Evolutionary conservation across 2,113 vertebrate species (phyloP).

Genomic region (Corythornis cristatus): DNA sequence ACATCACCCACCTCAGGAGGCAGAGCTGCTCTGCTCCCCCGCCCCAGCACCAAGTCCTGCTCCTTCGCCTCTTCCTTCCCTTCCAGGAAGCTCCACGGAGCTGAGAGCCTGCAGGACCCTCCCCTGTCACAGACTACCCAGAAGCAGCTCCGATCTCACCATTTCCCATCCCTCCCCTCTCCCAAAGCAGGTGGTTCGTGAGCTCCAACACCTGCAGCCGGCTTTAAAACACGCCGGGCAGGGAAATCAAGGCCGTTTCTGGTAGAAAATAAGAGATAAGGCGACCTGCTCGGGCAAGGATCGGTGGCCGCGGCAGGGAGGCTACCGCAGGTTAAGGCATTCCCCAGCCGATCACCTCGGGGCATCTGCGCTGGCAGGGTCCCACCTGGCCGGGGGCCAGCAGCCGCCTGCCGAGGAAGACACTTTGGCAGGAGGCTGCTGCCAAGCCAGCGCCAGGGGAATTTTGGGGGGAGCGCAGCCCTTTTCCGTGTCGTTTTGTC

Average conservation of each 20-base stretch:
- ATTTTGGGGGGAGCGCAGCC: not conserved
- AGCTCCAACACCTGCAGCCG: not conserved
- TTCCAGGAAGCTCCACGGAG: accelerated
- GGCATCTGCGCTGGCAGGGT: constrained; percentile 19
- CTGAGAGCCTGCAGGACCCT: not conserved
- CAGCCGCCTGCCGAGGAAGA: not conserved
- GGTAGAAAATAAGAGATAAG: not conserved
- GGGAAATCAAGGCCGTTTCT: not conserved
- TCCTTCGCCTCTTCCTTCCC: not conserved
- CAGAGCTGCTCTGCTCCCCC: not conserved
- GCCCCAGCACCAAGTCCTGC: not conserved
- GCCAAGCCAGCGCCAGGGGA: not conserved
- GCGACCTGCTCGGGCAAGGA: not conserved
- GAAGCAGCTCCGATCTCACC: not conserved
- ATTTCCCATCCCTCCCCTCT: not conserved
- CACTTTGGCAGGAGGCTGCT: not conserved
- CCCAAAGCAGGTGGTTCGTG: not conserved
- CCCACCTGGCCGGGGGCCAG: not conserved
- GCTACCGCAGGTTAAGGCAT: not conserved
- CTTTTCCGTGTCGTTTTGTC: not conserved
- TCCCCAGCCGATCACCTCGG: constrained; percentile 42
- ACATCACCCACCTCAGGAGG: not conserved
- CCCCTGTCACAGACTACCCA: accelerated
- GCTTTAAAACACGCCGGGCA: accelerated
- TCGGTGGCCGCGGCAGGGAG: accelerated